phyloP scores from a whole-genome alignment of 2,888 invertebrate species.

The Megalurothrips usitatus region DNA sequence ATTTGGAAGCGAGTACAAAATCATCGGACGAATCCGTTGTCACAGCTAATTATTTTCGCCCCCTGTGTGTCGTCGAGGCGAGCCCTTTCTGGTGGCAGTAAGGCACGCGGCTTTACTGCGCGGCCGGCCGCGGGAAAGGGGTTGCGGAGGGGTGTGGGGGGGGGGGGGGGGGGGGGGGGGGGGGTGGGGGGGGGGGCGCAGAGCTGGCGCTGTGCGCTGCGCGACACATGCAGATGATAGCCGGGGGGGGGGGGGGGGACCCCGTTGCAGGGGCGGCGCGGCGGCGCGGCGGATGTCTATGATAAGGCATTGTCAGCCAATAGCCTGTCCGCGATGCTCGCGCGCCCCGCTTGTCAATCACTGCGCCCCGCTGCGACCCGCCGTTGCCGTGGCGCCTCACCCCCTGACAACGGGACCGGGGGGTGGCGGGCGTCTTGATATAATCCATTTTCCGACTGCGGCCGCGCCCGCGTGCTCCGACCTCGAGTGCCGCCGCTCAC shows the following conservation, averaged over 20 bases:
- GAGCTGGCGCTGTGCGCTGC: neutral
- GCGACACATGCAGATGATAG: constrained; percentile 18
- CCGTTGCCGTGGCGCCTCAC: no score
- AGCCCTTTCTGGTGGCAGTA: no score
- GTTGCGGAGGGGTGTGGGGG: no score
- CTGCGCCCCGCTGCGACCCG: neutral
- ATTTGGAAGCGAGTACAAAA: no score
- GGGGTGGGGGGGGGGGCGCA: no score
- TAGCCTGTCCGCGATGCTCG: neutral
- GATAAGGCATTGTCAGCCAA: constrained; percentile 23
- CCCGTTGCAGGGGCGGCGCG: neutral
- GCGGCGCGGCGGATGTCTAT: neutral
- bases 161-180: no score
- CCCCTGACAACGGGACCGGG: neutral
- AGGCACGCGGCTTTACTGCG: no score
- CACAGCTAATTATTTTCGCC: no score
- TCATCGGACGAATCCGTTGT: no score
- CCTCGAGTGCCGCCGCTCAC: neutral
- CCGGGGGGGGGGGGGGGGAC: neutral
- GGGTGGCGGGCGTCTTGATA: neutral
- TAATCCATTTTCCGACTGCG: neutral
- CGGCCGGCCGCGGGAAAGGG: no score
- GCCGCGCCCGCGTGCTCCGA: no score
- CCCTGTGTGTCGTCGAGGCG: no score
- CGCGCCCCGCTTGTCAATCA: constrained; percentile 2